Conservation (phyloP, 1,140 invertebrate species). For the Drosophila bifasciata region DNA sequence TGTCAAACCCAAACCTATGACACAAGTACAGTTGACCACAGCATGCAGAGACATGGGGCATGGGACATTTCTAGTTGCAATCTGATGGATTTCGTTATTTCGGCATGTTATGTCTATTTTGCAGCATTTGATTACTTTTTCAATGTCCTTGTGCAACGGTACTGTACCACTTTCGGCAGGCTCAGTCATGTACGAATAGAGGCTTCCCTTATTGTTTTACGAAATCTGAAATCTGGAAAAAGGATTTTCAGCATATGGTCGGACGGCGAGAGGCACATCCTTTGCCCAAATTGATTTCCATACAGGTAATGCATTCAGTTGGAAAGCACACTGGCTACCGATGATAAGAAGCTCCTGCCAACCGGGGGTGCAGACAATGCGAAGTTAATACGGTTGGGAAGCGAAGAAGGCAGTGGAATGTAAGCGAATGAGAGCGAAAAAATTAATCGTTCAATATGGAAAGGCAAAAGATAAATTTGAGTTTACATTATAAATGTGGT, state of each 20-base stretch:
- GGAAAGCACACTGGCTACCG: conserved; percentile 55
- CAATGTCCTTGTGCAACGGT: no score
- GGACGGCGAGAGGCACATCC: not conserved
- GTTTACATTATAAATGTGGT: no score
- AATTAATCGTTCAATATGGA: not conserved
- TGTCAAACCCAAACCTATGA: conserved; percentile 40
- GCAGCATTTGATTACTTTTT: conserved; percentile 23
- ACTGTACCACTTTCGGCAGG: no score
- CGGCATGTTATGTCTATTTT: conserved; percentile 3
- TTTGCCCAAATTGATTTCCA: conserved; percentile 50
- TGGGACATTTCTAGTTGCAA: conserved; percentile 13
- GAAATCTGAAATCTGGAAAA: not conserved
- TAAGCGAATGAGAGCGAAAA: conserved; percentile 21
- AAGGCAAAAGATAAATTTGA: no score
- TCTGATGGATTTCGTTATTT: conserved; percentile 14
- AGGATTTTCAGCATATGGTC: not conserved
- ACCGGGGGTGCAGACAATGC: conserved; percentile 46
- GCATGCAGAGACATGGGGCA: not conserved
- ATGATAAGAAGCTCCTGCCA: conserved; percentile 40
- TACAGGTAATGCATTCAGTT: conserved; percentile 55
- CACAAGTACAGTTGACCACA: conserved; percentile 49
- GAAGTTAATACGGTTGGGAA: conserved; percentile 41
- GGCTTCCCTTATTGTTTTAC: not conserved
- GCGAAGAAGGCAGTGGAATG: conserved; percentile 23
- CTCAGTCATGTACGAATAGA: not conserved